A percentile compares a stretch with the other conserved stretches of the same genome.
Conservation (phyloP, 2,888 invertebrate genomes). For the Ptychoptera albimana region DNA sequence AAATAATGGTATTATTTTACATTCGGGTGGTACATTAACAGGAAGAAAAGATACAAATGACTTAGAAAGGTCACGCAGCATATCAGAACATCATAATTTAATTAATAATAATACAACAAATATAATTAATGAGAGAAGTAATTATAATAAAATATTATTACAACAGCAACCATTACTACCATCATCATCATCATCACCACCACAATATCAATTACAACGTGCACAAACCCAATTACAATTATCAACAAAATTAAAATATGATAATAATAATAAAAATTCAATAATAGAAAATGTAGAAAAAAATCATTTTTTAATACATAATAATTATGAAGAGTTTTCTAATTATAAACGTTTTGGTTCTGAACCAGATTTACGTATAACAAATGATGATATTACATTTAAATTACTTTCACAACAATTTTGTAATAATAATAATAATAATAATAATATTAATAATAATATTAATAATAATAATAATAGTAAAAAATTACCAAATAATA, state of each 20-base stretch:
- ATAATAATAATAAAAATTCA: background rate
- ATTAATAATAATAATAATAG: too few species aligned
- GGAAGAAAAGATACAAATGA: conserved; percentile 34
- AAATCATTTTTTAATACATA: background rate
- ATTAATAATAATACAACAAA: too few species aligned
- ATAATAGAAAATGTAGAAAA: conserved; percentile 1
- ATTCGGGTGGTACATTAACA: conserved; percentile 69
- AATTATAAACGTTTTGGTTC: conserved; percentile 48
- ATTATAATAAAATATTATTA: too few species aligned
- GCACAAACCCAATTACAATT: conserved; percentile 7
- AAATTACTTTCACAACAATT: background rate
- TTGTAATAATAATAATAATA: background rate
- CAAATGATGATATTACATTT: conserved; percentile 7
- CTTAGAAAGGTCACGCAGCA: conserved; percentile 8
- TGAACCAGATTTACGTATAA: conserved; percentile 47
- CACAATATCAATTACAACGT: conserved; percentile 4
- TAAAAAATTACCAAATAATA: too few species aligned
- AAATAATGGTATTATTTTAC: conserved; percentile 68
- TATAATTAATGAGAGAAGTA: too few species aligned
- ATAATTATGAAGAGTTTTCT: too few species aligned
- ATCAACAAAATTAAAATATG: background rate
- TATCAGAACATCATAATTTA: conserved; percentile 5
- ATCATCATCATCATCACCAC: background rate
- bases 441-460: conserved; percentile 21
- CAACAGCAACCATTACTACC: background rate